A percentile compares a stretch with the other conserved stretches of the same genome.
Conservation (phyloP, 30 jellyfish, hydroid and myxozoan genomes). For the Turritopsis rubra region DNA sequence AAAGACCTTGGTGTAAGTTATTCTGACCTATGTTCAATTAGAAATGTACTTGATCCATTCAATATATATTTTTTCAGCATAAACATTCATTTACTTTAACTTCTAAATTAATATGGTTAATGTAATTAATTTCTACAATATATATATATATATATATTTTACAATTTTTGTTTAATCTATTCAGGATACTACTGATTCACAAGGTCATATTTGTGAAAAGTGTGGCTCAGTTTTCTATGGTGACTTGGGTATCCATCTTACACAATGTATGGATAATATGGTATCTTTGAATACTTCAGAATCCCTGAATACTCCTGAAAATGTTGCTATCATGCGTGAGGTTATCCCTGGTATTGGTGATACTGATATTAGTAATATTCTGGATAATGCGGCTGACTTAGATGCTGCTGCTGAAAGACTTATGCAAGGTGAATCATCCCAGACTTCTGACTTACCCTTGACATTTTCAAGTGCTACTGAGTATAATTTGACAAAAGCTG, state of each 20-base stretch:
- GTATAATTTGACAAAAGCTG: background rate
- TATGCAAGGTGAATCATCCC: background rate
- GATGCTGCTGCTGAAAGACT: background rate
- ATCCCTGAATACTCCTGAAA: background rate
- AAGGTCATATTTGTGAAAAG: background rate
- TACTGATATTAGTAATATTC: background rate
- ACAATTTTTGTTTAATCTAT: no score
- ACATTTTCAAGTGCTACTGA: background rate
- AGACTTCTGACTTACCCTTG: background rate
- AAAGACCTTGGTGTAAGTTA: background rate
- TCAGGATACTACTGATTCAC: background rate
- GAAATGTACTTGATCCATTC: no score
- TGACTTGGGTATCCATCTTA: background rate
- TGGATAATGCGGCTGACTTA: slow-evolving; percentile 4
- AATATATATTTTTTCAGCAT: no score
- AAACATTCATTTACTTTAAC: no score
- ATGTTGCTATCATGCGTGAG: background rate
- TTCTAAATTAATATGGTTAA: no score
- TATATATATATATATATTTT: no score
- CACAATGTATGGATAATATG: background rate
- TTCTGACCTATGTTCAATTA: background rate
- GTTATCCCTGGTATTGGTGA: slow-evolving; percentile 1
- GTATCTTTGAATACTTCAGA: slow-evolving; percentile 9
- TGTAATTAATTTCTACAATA: background rate
- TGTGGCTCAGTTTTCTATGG: background rate